Evolutionary conservation across 2,888 invertebrate genomes (phyloP), one percentile per base, ranked within the genome.

Genomic region (Drosophila histrio): DNA sequence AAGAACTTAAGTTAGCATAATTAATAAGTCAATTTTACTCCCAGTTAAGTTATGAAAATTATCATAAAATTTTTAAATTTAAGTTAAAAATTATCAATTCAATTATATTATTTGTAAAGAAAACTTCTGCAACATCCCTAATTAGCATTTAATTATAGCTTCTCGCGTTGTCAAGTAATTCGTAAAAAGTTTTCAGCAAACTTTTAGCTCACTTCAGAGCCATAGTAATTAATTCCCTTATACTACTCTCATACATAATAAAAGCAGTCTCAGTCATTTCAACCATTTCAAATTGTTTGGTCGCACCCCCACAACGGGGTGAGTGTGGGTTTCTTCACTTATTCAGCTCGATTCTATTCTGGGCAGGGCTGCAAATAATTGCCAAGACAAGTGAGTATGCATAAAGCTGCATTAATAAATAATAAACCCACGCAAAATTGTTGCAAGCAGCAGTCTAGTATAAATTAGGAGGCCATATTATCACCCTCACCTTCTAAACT

Each of bases 321-420:
- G 17, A 26, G 17, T 38, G 53, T 57, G 56, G 54, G 53, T 28
- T 13, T 46, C 54, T 65, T 65, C 38, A 44, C 44, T 64, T 47
- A 58, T 58, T 69, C 19, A 36, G 30, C 24, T 56, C 11, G 13
- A 44, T 58, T 47, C 57, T 41, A 17, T 52, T 49, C 39, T 56
- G 28, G 52, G 69, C 46, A 39, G 21, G 57, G 46, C 46, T 73
- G 66, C 54, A 61, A 59, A 66, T 73, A 70, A 73, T 73, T 71
- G 61, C 44, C 49, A 53, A 39, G 67, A 57, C 59, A 71, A 66
- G 30, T 39, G 49, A 57, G 57, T 36, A 30, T 66, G 46, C 21
- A 54, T 53, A 52, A 66, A 41, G 73, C 58, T 66, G 65, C 65
- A 61, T 73, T 54, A 67, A 71, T 71, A 67, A 71, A 67, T 52